These are phyloP conservation scores for Tinea trinotella DNA, from an alignment of 2,888 invertebrate species.

Conservation along the genomic window DNA sequence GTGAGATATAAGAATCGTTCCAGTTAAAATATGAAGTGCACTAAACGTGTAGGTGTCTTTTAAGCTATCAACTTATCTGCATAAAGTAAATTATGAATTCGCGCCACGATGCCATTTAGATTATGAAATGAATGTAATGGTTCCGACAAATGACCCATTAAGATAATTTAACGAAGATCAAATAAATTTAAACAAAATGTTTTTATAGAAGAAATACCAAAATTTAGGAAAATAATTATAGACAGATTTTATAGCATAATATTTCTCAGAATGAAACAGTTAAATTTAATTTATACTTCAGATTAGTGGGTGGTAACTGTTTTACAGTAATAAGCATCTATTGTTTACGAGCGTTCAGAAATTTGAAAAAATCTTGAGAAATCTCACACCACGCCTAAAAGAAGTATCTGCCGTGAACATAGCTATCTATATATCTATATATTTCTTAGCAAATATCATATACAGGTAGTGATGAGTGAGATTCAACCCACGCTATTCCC, in stretches of 20 bases:
- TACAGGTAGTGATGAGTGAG: background rate
- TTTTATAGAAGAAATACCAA: background rate
- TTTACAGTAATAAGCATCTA: background rate
- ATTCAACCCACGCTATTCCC: constrained; percentile 8
- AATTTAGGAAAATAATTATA: background rate
- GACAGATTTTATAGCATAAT: background rate
- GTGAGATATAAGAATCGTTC: too few relatives aligned
- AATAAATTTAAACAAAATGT: background rate
- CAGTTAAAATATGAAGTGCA: background rate
- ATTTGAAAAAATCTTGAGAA: background rate
- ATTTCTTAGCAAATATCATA: background rate
- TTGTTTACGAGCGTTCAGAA: background rate
- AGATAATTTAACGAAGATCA: constrained; percentile 7
- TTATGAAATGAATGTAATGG: constrained; percentile 7
- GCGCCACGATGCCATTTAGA: constrained; percentile 6
- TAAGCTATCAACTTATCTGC: background rate
- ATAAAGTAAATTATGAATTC: background rate
- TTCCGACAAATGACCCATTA: constrained; percentile 3
- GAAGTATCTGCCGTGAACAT: too few relatives aligned
- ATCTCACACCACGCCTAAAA: background rate
- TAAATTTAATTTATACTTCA: background rate
- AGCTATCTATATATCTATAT: too few relatives aligned
- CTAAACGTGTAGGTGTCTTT: background rate
- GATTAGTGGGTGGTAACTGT: background rate
- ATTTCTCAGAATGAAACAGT: background rate